Evolutionary conservation across 2,888 invertebrate genomes (phyloP).

Genomic region (Tachina lurida): DNA sequence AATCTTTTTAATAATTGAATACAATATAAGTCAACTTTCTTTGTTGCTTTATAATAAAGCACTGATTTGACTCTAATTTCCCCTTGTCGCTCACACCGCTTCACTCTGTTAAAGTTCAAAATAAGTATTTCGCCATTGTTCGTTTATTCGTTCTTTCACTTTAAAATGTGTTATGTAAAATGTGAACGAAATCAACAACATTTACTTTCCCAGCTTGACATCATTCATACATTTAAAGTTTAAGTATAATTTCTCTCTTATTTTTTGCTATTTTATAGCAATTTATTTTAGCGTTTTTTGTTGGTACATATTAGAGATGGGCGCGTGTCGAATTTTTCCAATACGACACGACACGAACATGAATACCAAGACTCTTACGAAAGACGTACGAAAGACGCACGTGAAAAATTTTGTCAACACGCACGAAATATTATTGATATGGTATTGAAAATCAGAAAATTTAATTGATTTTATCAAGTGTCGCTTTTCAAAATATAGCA

Average conservation of each 20-base stretch:
- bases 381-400: no score
- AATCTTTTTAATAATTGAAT: no score
- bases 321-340: no score
- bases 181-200: constrained; percentile 54
- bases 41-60: background rate
- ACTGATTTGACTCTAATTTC: background rate
- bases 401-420: no score
- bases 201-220: constrained; percentile 64
- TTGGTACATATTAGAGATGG: background rate
- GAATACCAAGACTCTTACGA: no score
- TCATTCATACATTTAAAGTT: constrained; percentile 47
- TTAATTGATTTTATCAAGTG: no score
- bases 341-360: no score
- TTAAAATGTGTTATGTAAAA: constrained; percentile 49
- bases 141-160: constrained; percentile 4
- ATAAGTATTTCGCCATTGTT: constrained; percentile 1
- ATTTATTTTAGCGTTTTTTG: background rate
- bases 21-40: no score
- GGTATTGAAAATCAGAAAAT: no score
- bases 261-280: background rate
- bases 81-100: background rate
- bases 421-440: no score
- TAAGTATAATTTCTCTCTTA: background rate
- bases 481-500: no score
- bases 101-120: background rate